Conservation (phyloP, 2,888 invertebrate species). For the Drosophila acutilabella region DNA sequence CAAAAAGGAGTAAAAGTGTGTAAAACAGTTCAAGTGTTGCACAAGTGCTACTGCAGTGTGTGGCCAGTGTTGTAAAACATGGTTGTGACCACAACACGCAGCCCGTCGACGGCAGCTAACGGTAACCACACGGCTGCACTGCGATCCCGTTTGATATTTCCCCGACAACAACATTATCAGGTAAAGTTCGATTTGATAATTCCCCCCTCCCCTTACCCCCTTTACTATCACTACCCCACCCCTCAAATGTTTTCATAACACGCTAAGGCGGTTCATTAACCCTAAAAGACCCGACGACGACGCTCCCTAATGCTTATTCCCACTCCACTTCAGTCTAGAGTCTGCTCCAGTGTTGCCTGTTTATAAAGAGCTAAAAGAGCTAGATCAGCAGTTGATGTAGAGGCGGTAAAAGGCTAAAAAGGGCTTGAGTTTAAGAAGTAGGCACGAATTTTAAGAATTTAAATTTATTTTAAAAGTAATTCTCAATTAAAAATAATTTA, state of each 20-base stretch:
- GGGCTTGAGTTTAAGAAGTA: no score
- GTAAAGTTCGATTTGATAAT: slow-evolving; percentile 47
- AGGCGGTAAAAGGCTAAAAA: no score
- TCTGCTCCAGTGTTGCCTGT: no score
- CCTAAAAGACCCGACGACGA: slow-evolving; percentile 26
- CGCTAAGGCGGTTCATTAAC: slow-evolving; percentile 64
- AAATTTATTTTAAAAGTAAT: no score
- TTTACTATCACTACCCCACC: neutral
- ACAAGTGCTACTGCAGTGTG: slow-evolving; percentile 7
- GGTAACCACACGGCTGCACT: slow-evolving; percentile 67
- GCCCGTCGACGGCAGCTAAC: slow-evolving; percentile 68
- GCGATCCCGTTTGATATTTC: slow-evolving; percentile 83
- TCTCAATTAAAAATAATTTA: no score
- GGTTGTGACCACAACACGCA: slow-evolving; percentile 83
- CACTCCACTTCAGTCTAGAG: slow-evolving; percentile 2
- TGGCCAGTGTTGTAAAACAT: slow-evolving; percentile 46
- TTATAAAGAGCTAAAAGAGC: no score
- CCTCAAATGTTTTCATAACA: neutral
- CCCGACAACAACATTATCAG: slow-evolving; percentile 83
- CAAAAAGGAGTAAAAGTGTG: slow-evolving; percentile 10
- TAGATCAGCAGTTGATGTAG: no score
- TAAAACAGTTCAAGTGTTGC: slow-evolving; percentile 12
- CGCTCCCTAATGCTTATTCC: slow-evolving; percentile 36
- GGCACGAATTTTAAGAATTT: no score
- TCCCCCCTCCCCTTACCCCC: neutral